These are phyloP conservation scores for Pluvianellus socialis DNA, from an alignment of 2,113 vertebrate species.

Conservation along the genomic window DNA sequence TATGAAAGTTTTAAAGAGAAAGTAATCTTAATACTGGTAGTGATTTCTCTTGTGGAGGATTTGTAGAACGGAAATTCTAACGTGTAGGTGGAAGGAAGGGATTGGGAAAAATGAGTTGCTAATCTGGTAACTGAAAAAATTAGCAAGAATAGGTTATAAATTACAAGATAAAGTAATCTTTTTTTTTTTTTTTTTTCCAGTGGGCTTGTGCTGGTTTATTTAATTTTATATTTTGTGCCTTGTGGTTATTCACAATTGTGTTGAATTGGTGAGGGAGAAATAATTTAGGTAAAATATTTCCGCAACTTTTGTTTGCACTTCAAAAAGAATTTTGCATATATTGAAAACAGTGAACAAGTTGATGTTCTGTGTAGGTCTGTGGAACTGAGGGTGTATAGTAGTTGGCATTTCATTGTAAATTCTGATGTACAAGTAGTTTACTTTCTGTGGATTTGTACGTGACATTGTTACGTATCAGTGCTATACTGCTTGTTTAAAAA, in stretches of 20 bases:
- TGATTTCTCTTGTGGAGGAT: background rate
- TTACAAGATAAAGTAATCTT: background rate
- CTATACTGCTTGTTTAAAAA: background rate
- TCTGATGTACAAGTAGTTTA: background rate
- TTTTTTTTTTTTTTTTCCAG: conserved; percentile 1
- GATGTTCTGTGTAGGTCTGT: background rate
- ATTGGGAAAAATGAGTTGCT: background rate
- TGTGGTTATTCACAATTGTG: background rate
- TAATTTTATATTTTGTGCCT: background rate
- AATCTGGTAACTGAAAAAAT: background rate
- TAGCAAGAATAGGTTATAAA: background rate
- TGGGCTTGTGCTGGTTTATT: background rate
- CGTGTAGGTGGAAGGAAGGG: background rate
- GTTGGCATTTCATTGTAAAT: background rate
- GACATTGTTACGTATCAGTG: background rate
- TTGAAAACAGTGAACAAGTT: background rate
- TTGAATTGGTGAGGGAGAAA: background rate
- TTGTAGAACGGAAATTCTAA: background rate
- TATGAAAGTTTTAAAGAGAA: background rate
- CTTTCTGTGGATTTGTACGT: background rate
- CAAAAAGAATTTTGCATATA: background rate
- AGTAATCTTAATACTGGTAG: background rate
- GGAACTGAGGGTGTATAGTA: background rate
- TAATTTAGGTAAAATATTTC: background rate
- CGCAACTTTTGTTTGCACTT: background rate